phyloP scores from a whole-genome alignment of 2,888 invertebrate species.

The Heteropelma amictum region DNA sequence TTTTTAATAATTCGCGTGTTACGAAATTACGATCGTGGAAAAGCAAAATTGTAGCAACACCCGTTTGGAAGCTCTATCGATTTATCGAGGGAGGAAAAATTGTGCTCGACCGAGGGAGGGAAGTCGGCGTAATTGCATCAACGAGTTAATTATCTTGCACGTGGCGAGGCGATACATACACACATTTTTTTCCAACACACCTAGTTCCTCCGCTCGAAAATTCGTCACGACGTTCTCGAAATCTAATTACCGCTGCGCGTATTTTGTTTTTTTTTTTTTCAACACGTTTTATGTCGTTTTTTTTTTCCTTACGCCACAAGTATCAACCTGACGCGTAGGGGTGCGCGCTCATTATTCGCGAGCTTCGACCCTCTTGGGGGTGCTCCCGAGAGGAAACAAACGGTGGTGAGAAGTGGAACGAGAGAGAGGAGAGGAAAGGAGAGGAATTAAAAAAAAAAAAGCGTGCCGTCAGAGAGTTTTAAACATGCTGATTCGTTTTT shows the following conservation, averaged over 20 bases:
- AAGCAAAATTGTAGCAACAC: slow-evolving; percentile 59
- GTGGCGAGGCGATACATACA: slow-evolving; percentile 25
- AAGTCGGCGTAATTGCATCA: slow-evolving; percentile 53
- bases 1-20: no score
- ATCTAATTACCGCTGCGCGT: slow-evolving; percentile 51
- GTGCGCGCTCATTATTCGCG: slow-evolving; percentile 34
- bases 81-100: neutral
- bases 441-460: slow-evolving; percentile 43
- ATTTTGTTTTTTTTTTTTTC: slow-evolving; percentile 48
- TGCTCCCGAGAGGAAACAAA: slow-evolving; percentile 48
- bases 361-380: slow-evolving; percentile 35
- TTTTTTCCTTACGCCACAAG: slow-evolving; percentile 18
- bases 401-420: slow-evolving; percentile 36
- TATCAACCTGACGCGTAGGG: slow-evolving; percentile 43
- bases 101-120: neutral
- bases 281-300: slow-evolving; percentile 12
- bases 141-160: slow-evolving; percentile 59
- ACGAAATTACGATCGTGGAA: no score
- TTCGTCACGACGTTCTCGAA: slow-evolving; percentile 58
- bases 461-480: slow-evolving; percentile 51
- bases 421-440: no score
- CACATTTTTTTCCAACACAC: neutral
- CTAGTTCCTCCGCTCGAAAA: slow-evolving; percentile 38
- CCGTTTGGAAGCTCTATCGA: slow-evolving; percentile 43
- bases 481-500: slow-evolving; percentile 67